Evolutionary conservation across 1,140 invertebrate genomes (phyloP), one percentile per base, ranked within the genome.

Genomic region (Tigriopus japonicus): DNA sequence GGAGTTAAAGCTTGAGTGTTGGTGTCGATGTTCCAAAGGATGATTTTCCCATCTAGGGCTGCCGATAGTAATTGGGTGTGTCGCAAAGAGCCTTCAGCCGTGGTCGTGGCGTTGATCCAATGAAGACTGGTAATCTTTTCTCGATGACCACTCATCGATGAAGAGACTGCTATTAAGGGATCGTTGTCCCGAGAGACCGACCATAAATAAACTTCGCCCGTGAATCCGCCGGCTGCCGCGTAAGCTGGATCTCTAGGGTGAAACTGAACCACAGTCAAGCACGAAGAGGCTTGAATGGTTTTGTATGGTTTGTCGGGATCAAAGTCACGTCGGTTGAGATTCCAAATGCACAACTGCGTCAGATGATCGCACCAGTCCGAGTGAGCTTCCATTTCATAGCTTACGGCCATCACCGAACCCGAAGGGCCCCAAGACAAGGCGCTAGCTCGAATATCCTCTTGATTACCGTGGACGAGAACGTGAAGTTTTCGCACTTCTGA

Each of bases 351-450:
- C 24, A 62, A 40, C 12, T 40, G n/a, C 3, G 54, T 28, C 7
- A 52, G 51, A 14, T 62, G 60, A 10, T 49, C 60, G 23, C 60
- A 62, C 60, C 60, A 62, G 7, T 56, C 52, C 19, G n/a, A 2
- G 43, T 62, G 60, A n/a, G 15, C 15, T 45, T 62, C 60, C 7
- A 40, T 28, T 19, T 28, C 19, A 24, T 60, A 62, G 3, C 54
- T 52, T 21, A 59, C 55, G 13, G 49, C 60, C 10, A 62, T 45
- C 24, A 35, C 45, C 35, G 19, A 45, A 23, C 45, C 45, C 14
- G 60, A 40, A 17, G 12, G 51, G 23, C 45, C 59, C 60, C 60
- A 62, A 19, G 60, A 62, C 17, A 62, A 15, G 49, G n/a, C 43
- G 6, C 54, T 23, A 12, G 59, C 60, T 13, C 43, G 23, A 13